Evolutionary conservation across 2,113 vertebrate genomes (phyloP).

Genomic region (Condylura cristata): DNA sequence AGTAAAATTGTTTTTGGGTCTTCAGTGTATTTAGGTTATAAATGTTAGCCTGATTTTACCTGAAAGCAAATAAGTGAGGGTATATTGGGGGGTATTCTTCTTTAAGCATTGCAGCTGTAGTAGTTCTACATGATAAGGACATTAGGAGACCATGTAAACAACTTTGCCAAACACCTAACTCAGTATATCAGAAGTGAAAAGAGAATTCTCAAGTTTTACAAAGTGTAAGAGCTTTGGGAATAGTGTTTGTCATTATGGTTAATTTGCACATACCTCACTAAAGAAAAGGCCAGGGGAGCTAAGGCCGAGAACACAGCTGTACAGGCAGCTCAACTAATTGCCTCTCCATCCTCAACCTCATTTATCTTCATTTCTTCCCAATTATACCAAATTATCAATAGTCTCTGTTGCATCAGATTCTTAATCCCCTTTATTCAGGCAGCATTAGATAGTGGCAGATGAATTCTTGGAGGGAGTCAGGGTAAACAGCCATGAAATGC

Average conservation of each 20-base stretch:
- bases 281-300: conserved; percentile 89
- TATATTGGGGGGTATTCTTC: not conserved
- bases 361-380: conserved; percentile 98
- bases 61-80: not conserved
- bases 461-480: conserved; percentile 94
- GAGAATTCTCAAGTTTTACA: conserved; percentile 74
- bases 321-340: conserved; percentile 92
- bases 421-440: conserved; percentile 93
- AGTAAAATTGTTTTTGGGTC: not conserved
- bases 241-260: conserved; percentile 89
- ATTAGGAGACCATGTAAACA: not conserved
- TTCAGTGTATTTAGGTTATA: not conserved
- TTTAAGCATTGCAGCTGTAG: not conserved
- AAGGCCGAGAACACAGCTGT: conserved; percentile 92
- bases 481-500: conserved; percentile 94
- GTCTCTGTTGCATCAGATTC: conserved; percentile 94
- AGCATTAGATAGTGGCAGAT: conserved; percentile 93
- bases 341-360: conserved; percentile 93
- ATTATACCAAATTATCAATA: conserved; percentile 97
- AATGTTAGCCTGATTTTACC: not conserved
- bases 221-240: conserved; percentile 83
- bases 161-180: conserved; percentile 29
- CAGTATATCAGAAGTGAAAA: conserved; percentile 73
- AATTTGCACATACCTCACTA: conserved; percentile 90
- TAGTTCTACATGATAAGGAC: not conserved